Evolutionary conservation across 2,888 invertebrate species (phyloP), one percentile per base, ranked within the genome.

Genomic region (Candidula unifasciata): DNA sequence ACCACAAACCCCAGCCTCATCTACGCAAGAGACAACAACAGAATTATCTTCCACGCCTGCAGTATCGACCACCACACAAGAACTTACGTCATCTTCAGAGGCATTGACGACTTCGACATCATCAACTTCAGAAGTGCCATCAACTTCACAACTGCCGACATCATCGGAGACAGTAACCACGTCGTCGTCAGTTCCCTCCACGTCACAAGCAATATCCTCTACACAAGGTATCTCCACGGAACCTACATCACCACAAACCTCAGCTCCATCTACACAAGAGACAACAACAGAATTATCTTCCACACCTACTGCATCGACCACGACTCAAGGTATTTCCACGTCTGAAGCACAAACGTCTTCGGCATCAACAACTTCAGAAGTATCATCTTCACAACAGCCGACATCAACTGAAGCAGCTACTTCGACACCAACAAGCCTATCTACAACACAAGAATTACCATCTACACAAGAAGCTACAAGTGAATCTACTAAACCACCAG

Each of bases 281-380:
- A 64, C 77, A 24, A 16, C 35, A 33, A n/a, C 16, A 73, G 44
- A n/a, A 64, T 5, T 60, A 16, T 3, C 68, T 8, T 33, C 80
- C 8, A 37, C 80, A 10, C n/a, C 80, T 30, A 5, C 69, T 76
- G 13, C 10, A n/a, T 16, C 52, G 30, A 68, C 80, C 44, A 80
- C 80, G 27, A 69, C 44, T 6, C 44, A 44, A 44, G 44, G 10
- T 44, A 44, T 10, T 10, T 44, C 44, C 3, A 44, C 44, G 44
- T 44, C 68, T 16, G 30, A 44, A 21, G 66, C 33, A 33, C 35
- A 33, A 64, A 37, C 79, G 37, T 33, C 79, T 64, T 18, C 79
- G n/a, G 10, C 66, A 79, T 64, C 80, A 30, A 68, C 80, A 27
- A 6, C 80, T 44, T 44, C 44, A 6, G 44, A 44, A 44, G 44